Percentiles rank a stretch among this genome's conserved stretches.
Evolutionary conservation across 2,113 vertebrate genomes (phyloP).

Genomic region (Micronycteris hirsuta): DNA sequence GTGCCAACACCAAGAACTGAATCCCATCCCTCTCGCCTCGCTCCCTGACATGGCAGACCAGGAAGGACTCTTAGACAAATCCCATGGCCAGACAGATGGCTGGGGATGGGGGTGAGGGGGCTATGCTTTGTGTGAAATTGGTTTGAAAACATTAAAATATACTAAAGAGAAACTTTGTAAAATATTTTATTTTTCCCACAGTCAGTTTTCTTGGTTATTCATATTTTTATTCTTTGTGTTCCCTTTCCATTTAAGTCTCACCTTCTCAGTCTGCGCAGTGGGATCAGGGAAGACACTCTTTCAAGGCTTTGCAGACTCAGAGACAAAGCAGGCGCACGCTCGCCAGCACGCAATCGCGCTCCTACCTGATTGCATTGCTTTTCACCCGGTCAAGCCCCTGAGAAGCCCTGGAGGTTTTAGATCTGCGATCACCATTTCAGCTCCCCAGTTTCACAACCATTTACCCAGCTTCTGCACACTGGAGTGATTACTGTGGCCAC

Average conservation of each 20-base stretch:
- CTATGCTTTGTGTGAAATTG: neutral
- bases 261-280: neutral
- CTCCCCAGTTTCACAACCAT: neutral
- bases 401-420: neutral
- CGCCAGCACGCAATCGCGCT: rapidly evolving
- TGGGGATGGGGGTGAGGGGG: neutral
- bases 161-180: neutral
- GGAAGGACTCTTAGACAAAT: neutral
- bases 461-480: neutral
- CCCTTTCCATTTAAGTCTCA: neutral
- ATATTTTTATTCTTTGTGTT: neutral
- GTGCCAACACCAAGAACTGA: neutral
- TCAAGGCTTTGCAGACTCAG: neutral
- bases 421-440: neutral
- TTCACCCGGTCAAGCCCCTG: neutral
- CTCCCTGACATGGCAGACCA: neutral
- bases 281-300: neutral
- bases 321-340: neutral
- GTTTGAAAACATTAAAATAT: neutral
- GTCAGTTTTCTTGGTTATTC: neutral
- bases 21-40: neutral
- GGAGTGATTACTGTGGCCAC: neutral
- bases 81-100: rapidly evolving
- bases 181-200: neutral
- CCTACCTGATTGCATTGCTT: neutral